A percentile compares a stretch with the other conserved stretches of the same genome.
Evolutionary conservation across 2,888 invertebrate species (phyloP).

Genomic region (Synergus umbraculus): DNA sequence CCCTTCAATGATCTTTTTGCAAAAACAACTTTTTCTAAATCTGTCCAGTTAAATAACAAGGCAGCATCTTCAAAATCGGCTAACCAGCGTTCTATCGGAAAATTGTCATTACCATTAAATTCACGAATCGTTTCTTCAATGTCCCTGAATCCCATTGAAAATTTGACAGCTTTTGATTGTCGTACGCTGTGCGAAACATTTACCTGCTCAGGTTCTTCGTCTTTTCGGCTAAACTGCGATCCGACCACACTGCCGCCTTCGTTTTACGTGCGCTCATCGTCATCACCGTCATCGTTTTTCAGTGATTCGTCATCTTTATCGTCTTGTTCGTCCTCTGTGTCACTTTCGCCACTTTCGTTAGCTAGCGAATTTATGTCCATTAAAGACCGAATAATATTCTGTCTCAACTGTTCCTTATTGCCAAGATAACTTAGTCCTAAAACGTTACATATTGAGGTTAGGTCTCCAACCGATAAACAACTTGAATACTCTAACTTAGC

Average conservation of each 20-base stretch:
- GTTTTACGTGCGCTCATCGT: background rate
- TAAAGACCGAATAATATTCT: background rate
- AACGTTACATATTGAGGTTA: constrained; percentile 41
- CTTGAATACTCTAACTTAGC: constrained; percentile 11
- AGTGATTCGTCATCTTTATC: background rate
- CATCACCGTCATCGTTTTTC: background rate
- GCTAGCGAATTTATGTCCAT: constrained; percentile 5
- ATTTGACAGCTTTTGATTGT: background rate
- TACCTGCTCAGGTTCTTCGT: background rate
- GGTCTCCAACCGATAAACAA: constrained; percentile 21
- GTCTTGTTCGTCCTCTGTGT: background rate
- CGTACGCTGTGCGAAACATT: too few species aligned
- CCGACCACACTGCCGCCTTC: background rate
- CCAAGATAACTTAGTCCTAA: constrained; percentile 17
- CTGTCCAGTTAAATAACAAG: constrained; percentile 40
- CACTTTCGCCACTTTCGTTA: background rate
- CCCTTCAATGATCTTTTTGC: too few species aligned
- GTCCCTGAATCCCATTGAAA: constrained; percentile 31
- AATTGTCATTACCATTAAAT: constrained; percentile 41
- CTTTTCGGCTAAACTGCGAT: background rate
- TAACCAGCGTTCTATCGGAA: constrained; percentile 45
- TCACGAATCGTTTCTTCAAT: constrained; percentile 45
- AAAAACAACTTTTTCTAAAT: constrained; percentile 47
- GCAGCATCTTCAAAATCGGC: constrained; percentile 47
- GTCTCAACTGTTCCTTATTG: background rate